phyloP scores from a whole-genome alignment of 1,140 invertebrate species.

The Rhopalosiphum maidis region DNA sequence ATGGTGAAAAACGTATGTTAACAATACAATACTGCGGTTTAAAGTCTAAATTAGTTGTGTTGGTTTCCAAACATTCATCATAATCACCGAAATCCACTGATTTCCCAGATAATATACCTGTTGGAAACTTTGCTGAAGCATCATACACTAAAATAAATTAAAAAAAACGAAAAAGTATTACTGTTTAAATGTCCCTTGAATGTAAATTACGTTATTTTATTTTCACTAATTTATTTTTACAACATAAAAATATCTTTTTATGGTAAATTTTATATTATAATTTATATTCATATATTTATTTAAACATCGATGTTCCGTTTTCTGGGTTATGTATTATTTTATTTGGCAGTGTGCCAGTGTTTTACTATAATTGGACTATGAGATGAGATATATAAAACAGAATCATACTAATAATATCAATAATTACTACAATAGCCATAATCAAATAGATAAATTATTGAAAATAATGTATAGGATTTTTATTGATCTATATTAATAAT shows the following conservation, averaged over 20 bases:
- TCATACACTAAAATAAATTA: constrained; percentile 62
- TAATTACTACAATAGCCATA: no score
- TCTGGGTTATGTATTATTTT: no score
- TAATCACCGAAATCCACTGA: constrained; percentile 62
- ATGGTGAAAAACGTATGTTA: constrained; percentile 59
- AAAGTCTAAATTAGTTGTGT: constrained; percentile 55
- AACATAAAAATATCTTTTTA: no score
- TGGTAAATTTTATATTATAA: no score
- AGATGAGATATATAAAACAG: no score
- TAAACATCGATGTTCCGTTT: no score
- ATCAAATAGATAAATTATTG: neutral
- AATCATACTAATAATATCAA: no score
- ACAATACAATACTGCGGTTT: constrained; percentile 62
- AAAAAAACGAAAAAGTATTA: neutral
- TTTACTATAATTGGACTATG: no score
- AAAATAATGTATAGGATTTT: neutral
- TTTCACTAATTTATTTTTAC: neutral
- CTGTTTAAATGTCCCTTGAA: neutral
- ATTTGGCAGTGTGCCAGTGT: no score
- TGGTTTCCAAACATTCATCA: constrained; percentile 62
- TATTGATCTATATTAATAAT: neutral
- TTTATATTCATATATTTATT: no score
- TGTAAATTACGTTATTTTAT: neutral
- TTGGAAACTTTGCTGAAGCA: constrained; percentile 61
- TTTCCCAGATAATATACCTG: constrained; percentile 61